Percentiles rank a stretch among this genome's conserved stretches.
These are phyloP conservation scores for Lacerta agilis DNA, from an alignment of 2,797 vertebrate species.

Conservation along the genomic window DNA sequence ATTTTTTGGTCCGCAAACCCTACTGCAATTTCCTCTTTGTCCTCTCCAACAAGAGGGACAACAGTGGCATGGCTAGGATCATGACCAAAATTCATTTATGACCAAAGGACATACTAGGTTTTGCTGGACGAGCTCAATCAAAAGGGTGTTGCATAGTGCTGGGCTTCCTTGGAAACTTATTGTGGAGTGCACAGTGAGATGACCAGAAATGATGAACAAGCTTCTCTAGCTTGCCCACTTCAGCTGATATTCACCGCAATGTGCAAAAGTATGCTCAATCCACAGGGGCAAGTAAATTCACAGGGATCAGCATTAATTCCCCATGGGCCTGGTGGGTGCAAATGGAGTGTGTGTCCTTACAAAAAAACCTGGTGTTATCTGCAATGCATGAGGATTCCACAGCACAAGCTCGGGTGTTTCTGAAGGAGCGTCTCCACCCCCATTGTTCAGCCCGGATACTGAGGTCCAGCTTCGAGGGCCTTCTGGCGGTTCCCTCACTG, in stretches of 20 bases:
- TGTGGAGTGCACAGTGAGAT: neutral
- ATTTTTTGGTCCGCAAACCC: too few species aligned
- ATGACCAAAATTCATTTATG: neutral
- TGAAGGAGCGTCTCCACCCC: too few species aligned
- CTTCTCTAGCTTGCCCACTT: neutral
- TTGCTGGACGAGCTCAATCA: neutral
- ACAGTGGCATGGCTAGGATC: neutral
- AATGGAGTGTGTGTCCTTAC: neutral
- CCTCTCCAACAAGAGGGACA: neutral
- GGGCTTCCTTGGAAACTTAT: neutral
- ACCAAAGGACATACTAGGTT: neutral
- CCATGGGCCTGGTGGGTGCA: neutral
- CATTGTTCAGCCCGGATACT: too few species aligned
- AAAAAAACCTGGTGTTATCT: neutral
- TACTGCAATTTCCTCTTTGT: neutral
- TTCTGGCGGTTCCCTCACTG: too few species aligned
- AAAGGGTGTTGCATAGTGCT: neutral
- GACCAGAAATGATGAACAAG: neutral
- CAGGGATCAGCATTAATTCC: neutral
- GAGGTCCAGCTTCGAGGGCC: too few species aligned
- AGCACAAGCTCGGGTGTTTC: neutral
- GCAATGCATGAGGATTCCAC: neutral
- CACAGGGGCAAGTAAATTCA: neutral
- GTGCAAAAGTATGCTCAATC: too few species aligned
- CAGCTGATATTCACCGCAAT: neutral